Conservation (phyloP, 1,140 invertebrate species). For the Trichoplusia ni region DNA sequence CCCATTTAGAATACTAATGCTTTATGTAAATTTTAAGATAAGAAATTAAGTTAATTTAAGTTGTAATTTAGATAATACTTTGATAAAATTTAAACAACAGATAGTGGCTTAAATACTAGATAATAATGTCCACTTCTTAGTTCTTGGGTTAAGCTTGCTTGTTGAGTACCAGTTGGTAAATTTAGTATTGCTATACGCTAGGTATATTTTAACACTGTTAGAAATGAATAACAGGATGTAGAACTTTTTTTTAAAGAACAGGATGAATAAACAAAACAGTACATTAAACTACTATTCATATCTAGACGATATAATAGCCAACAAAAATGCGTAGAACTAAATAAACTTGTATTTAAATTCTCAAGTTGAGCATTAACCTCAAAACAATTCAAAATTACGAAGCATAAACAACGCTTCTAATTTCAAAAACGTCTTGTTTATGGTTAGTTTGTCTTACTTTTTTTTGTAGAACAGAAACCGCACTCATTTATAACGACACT, state of each 20-base stretch:
- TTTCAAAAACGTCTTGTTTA: slow-evolving; percentile 26
- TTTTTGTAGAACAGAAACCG: slow-evolving; percentile 21
- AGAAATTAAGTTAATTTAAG: neutral
- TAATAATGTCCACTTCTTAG: too few relatives aligned
- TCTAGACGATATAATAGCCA: too few relatives aligned
- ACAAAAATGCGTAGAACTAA: slow-evolving; percentile 30
- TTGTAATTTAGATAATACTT: neutral
- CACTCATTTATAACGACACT: slow-evolving; percentile 13
- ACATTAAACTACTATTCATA: too few relatives aligned
- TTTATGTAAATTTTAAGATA: neutral
- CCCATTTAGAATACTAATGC: neutral
- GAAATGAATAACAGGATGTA: too few relatives aligned
- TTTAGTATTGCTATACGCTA: too few relatives aligned
- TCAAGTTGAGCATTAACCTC: slow-evolving; percentile 51
- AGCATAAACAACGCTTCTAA: slow-evolving; percentile 40
- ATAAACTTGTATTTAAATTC: slow-evolving; percentile 35
- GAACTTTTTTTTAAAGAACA: slow-evolving; percentile 5
- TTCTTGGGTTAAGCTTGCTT: too few relatives aligned
- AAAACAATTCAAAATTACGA: slow-evolving; percentile 48
- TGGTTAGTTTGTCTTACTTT: slow-evolving; percentile 23
- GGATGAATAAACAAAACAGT: slow-evolving; percentile 6
- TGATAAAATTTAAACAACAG: neutral
- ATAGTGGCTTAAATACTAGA: too few relatives aligned
- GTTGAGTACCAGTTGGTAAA: too few relatives aligned
- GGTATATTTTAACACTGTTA: too few relatives aligned